Conservation (phyloP, 2,888 invertebrate genomes). For the Acleris emargana region DNA sequence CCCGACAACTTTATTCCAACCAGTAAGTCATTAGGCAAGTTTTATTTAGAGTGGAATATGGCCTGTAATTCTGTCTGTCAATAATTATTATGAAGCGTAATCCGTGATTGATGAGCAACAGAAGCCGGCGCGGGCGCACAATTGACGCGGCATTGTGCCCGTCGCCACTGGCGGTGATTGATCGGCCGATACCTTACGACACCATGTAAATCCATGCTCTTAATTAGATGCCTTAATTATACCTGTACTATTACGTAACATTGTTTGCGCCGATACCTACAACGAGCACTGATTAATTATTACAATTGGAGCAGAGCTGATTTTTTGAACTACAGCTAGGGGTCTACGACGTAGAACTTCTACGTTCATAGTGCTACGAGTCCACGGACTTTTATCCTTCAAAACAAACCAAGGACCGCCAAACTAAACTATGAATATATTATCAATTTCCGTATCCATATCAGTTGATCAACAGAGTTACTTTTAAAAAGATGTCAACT, state of each 20-base stretch:
- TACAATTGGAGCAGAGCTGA: slow-evolving; percentile 43
- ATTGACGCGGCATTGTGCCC: slow-evolving; percentile 69
- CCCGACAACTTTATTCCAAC: slow-evolving; percentile 19
- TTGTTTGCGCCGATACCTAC: slow-evolving; percentile 50
- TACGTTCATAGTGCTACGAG: slow-evolving; percentile 42
- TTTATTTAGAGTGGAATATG: slow-evolving; percentile 53
- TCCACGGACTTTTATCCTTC: neutral
- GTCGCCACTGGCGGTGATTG: slow-evolving; percentile 56
- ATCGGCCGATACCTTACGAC: slow-evolving; percentile 57
- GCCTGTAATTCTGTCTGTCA: slow-evolving; percentile 66
- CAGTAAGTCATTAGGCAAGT: slow-evolving; percentile 52
- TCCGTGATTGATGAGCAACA: slow-evolving; percentile 76
- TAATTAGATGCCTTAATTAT: slow-evolving; percentile 73
- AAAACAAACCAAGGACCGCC: too few species aligned
- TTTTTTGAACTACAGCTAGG: slow-evolving; percentile 42
- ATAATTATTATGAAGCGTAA: slow-evolving; percentile 73
- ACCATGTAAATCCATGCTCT: slow-evolving; percentile 57
- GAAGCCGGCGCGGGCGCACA: slow-evolving; percentile 65
- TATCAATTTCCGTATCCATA: too few species aligned
- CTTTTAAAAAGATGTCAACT: neutral
- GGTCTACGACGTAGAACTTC: slow-evolving; percentile 39
- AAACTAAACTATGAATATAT: too few species aligned
- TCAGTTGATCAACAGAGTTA: too few species aligned
- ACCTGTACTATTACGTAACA: slow-evolving; percentile 54
- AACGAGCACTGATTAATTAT: slow-evolving; percentile 55